phyloP scores from a whole-genome alignment of 2,888 invertebrate genomes.

The Nasonia oneida region DNA sequence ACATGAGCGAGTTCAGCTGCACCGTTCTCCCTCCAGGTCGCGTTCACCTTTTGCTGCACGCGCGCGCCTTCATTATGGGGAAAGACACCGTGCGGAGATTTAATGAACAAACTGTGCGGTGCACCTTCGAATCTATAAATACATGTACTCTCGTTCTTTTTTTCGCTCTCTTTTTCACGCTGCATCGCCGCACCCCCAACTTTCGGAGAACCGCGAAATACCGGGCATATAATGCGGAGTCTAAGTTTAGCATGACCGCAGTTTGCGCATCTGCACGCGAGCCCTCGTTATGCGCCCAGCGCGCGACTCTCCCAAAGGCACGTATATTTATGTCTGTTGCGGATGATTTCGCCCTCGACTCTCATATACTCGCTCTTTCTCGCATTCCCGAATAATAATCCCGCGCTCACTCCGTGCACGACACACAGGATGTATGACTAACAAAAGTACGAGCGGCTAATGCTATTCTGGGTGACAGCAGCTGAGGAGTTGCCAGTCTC shows the following conservation, averaged over 20 bases:
- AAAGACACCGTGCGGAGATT: constrained; percentile 40
- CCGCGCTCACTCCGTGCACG: not conserved
- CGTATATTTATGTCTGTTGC: constrained; percentile 53
- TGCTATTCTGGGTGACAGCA: constrained; percentile 76
- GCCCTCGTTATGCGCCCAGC: not conserved
- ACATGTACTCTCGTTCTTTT: not conserved
- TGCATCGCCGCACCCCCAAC: not conserved
- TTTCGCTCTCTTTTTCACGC: not conserved
- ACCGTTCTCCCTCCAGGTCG: constrained; percentile 47
- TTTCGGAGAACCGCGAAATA: constrained; percentile 13
- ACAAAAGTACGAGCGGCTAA: constrained; percentile 65
- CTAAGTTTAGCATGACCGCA: constrained; percentile 29
- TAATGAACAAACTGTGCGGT: constrained; percentile 14
- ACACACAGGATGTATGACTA: constrained; percentile 76
- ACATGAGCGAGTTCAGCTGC: constrained; percentile 54
- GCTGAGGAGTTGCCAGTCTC: constrained; percentile 58
- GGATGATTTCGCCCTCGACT: not conserved
- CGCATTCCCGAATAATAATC: constrained; percentile 64
- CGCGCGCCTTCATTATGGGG: constrained; percentile 57
- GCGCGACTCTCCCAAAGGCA: not conserved
- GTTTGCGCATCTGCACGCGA: constrained; percentile 45
- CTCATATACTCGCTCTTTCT: not conserved
- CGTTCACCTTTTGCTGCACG: constrained; percentile 46
- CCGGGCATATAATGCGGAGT: not conserved
- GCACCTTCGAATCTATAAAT: not conserved